Evolutionary conservation across 1,140 invertebrate species (phyloP).

Genomic region (Xylocopa sonorina): DNA sequence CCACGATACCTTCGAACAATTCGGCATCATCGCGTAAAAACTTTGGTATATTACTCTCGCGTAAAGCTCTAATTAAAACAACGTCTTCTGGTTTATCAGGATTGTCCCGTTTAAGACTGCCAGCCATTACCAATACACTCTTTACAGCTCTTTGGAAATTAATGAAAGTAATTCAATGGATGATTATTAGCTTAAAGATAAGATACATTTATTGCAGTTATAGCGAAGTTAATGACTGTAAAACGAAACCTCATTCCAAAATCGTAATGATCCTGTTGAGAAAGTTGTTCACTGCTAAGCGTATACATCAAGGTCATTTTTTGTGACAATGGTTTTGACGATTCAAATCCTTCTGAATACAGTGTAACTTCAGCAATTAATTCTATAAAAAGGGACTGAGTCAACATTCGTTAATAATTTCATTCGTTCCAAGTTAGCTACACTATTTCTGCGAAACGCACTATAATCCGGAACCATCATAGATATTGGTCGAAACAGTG

Average conservation of each 20-base stretch:
- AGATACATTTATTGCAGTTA: background rate
- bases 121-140: conserved; percentile 91
- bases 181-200: background rate
- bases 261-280: conserved; percentile 96
- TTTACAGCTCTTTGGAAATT: conserved; percentile 81
- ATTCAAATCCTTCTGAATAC: conserved; percentile 96
- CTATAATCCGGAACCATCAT: conserved; percentile 97
- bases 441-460: conserved; percentile 73
- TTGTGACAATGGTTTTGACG: conserved; percentile 90
- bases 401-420: too few species aligned
- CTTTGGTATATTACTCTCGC: conserved; percentile 96
- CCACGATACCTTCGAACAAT: conserved; percentile 92
- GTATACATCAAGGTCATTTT: conserved; percentile 97
- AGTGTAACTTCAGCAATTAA: conserved; percentile 96
- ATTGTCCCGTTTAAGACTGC: conserved; percentile 91
- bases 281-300: conserved; percentile 94
- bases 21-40: conserved; percentile 93
- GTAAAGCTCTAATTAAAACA: conserved; percentile 90
- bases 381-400: conserved; percentile 78
- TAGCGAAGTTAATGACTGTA: background rate
- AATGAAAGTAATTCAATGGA: too few species aligned
- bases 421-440: too few species aligned
- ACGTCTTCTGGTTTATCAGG: conserved; percentile 91
- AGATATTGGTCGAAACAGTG: conserved; percentile 92
- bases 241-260: conserved; percentile 92